Conservation (phyloP, 2,113 vertebrate genomes). For the Xenotilapia longispinis region DNA sequence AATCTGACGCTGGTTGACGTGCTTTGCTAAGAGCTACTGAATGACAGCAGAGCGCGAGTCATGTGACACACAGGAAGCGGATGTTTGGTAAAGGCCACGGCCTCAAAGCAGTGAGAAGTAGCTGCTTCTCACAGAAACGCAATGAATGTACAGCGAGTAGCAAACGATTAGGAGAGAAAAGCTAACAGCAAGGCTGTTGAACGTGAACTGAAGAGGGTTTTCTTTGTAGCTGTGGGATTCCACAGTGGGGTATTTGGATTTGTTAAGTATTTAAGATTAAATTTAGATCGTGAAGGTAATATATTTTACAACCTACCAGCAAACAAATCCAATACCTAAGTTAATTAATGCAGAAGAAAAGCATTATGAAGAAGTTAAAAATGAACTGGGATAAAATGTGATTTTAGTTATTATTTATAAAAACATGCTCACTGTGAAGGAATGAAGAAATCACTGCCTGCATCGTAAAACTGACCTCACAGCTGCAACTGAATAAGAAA, state of each 20-base stretch:
- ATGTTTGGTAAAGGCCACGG: neutral
- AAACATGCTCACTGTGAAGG: neutral
- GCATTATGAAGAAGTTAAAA: neutral
- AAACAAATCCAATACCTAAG: neutral
- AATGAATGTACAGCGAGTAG: neutral
- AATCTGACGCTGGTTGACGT: neutral
- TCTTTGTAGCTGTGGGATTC: accelerated
- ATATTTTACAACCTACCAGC: neutral
- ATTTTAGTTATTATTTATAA: neutral
- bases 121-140: neutral
- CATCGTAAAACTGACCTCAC: neutral
- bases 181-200: accelerated
- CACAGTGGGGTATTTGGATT: neutral
- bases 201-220: neutral
- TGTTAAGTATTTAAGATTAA: neutral
- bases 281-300: neutral
- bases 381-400: neutral
- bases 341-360: neutral
- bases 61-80: slow-evolving; percentile 59
- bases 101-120: neutral
- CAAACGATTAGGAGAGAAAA: neutral
- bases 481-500: neutral
- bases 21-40: neutral
- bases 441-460: neutral
- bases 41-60: slow-evolving; percentile 39